Evolutionary conservation across 2,797 vertebrate genomes (phyloP).

Genomic region (Anguilla megastoma): DNA sequence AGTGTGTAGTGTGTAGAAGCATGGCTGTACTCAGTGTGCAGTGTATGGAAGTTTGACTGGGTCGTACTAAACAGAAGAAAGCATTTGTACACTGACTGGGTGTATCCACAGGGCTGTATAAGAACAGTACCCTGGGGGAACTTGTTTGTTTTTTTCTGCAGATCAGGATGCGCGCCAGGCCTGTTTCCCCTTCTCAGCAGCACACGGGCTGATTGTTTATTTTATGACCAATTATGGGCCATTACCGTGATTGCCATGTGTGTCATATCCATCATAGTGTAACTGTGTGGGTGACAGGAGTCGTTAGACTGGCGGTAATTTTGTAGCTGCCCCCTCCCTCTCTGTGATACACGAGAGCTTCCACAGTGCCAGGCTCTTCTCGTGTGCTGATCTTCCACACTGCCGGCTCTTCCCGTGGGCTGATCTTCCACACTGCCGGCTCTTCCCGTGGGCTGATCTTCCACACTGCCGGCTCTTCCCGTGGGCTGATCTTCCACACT

Average conservation of each 20-base stretch:
- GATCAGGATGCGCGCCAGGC: background rate
- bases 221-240: background rate
- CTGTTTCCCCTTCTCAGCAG: background rate
- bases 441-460: too few species aligned
- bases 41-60: background rate
- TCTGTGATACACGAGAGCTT: background rate
- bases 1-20: background rate
- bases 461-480: too few species aligned
- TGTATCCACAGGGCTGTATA: too few species aligned
- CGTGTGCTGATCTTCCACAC: too few species aligned
- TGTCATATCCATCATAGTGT: background rate
- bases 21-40: background rate
- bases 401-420: too few species aligned
- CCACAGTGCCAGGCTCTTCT: background rate
- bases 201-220: background rate
- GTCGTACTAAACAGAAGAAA: too few species aligned
- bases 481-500: too few species aligned
- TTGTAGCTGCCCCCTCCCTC: background rate
- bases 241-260: background rate
- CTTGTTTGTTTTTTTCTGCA: background rate
- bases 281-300: background rate
- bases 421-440: too few species aligned
- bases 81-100: too few species aligned
- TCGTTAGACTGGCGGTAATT: background rate
- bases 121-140: too few species aligned